phyloP scores from a whole-genome alignment of 2,888 invertebrate species.

The Hemithea aestivaria region DNA sequence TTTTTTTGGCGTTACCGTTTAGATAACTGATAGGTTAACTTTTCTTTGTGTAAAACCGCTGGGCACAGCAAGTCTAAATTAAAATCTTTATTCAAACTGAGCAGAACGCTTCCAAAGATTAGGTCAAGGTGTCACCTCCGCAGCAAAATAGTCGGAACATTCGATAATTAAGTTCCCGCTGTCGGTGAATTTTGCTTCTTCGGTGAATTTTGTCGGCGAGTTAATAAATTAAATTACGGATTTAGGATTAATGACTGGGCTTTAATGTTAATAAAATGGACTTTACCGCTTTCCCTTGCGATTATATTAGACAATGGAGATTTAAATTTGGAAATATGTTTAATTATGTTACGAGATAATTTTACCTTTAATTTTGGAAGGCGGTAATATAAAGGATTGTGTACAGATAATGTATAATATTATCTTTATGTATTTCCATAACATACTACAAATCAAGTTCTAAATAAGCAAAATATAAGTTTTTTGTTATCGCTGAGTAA shows the following conservation, averaged over 20 bases:
- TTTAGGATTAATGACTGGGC: conserved; percentile 22
- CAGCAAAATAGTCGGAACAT: conserved; percentile 23
- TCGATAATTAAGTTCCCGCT: conserved; percentile 25
- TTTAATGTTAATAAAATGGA: conserved; percentile 15
- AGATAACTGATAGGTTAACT: no score
- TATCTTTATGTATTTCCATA: no score
- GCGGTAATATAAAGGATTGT: no score
- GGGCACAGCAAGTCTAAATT: no score
- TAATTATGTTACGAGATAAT: conserved; percentile 2
- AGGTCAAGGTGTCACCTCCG: conserved; percentile 23
- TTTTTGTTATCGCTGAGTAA: no score
- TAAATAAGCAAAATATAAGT: no score
- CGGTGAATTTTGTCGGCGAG: conserved; percentile 15
- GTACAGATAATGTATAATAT: no score
- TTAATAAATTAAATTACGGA: conserved; percentile 25
- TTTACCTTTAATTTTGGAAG: neutral
- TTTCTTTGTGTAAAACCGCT: no score
- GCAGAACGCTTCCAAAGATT: conserved; percentile 11
- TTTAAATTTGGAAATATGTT: conserved; percentile 14
- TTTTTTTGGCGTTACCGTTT: no score
- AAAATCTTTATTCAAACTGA: no score
- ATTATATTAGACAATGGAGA: conserved; percentile 17
- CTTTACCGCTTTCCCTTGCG: conserved; percentile 15
- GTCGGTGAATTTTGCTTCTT: conserved; percentile 16
- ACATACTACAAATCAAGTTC: no score